phyloP scores from a whole-genome alignment of 2,113 vertebrate species.

The Panthera tigris region DNA sequence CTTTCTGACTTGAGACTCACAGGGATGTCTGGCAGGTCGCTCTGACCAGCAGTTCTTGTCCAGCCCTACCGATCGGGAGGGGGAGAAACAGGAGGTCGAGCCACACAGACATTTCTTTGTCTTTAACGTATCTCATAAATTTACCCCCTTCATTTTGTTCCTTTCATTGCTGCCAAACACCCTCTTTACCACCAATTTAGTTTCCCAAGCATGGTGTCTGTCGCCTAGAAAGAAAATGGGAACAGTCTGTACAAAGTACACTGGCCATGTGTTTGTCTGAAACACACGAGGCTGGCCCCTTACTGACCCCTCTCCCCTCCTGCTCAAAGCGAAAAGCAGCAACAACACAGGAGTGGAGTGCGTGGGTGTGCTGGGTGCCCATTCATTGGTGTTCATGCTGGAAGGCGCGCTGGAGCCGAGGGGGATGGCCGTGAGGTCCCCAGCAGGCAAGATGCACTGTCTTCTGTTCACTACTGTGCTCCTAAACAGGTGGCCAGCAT shows the following conservation, averaged over 20 bases:
- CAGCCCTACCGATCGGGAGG: neutral
- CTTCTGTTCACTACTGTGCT: too few species aligned
- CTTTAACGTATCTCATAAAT: neutral
- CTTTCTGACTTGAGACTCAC: neutral
- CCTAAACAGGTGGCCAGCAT: rapidly evolving
- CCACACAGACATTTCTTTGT: neutral
- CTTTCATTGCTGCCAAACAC: neutral
- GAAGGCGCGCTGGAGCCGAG: neutral
- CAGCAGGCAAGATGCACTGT: neutral
- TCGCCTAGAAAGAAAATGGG: neutral
- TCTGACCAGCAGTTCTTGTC: neutral
- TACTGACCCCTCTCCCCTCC: neutral
- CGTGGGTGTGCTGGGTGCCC: rapidly evolving
- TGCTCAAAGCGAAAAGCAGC: neutral
- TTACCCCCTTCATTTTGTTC: neutral
- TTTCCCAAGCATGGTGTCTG: neutral
- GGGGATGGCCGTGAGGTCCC: neutral
- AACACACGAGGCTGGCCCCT: neutral
- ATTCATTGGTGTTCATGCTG: neutral
- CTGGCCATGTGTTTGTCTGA: neutral
- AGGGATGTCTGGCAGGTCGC: neutral
- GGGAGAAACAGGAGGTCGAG: neutral
- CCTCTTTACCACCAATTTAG: neutral
- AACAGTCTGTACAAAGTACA: neutral
- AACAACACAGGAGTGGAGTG: neutral